phyloP scores from a whole-genome alignment of 2,797 vertebrate species.

The Enteromius radiatus region DNA sequence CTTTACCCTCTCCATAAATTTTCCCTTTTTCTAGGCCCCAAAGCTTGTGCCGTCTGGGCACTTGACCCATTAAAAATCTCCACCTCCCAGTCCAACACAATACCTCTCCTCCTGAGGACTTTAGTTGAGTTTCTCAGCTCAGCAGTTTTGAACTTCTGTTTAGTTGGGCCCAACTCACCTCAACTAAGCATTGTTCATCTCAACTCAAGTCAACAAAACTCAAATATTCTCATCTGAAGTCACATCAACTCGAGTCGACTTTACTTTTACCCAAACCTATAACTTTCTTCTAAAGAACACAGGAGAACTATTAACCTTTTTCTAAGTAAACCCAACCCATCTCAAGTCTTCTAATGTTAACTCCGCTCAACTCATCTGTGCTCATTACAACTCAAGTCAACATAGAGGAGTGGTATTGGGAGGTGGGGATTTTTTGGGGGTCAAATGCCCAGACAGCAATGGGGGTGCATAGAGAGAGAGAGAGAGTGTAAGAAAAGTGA shows the following conservation, averaged over 20 bases:
- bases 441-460: conserved; percentile 40
- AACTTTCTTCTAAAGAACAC: too few relatives aligned
- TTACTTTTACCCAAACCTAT: too few relatives aligned
- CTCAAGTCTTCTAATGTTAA: not conserved
- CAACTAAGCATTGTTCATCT: not conserved
- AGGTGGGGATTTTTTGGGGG: conserved; percentile 64
- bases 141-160: not conserved
- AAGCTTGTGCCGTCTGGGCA: conserved; percentile 19
- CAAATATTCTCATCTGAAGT: not conserved
- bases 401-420: conserved; percentile 41
- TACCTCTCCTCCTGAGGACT: conserved; percentile 28
- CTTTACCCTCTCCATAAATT: conserved; percentile 8
- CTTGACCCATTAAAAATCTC: conserved; percentile 61
- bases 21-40: conserved; percentile 38
- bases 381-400: conserved; percentile 5
- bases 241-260: not conserved
- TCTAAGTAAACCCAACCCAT: not conserved
- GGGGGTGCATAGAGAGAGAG: conserved; percentile 37
- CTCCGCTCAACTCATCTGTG: not conserved
- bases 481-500: conserved; percentile 22
- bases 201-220: not conserved
- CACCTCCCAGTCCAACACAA: conserved; percentile 50
- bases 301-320: not conserved
- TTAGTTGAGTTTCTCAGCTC: not conserved
- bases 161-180: not conserved